phyloP scores from a whole-genome alignment of 2,113 vertebrate genomes.

The Axis porcinus region DNA sequence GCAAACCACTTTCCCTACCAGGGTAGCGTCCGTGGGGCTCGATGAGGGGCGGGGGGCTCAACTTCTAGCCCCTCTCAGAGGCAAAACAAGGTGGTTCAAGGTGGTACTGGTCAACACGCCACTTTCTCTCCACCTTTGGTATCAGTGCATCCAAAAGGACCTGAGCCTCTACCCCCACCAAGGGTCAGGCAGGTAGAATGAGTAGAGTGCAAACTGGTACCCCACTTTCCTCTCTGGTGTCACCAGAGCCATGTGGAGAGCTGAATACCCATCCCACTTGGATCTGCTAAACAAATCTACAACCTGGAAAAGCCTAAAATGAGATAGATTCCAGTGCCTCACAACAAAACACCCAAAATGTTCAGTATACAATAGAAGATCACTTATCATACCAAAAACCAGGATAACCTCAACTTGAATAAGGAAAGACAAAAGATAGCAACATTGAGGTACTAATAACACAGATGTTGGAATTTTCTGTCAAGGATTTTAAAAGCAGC shows the following conservation, averaged over 20 bases:
- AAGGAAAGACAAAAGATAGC: not conserved
- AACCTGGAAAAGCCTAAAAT: not conserved
- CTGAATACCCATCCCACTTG: not conserved
- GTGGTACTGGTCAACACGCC: not conserved
- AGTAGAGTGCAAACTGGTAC: not conserved
- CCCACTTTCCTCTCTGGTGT: not conserved
- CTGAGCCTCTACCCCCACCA: not conserved
- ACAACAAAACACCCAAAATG: not conserved
- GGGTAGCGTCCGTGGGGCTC: not conserved
- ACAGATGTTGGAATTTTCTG: not conserved
- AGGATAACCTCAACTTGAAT: not conserved
- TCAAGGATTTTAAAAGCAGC: not conserved
- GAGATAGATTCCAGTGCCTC: not conserved
- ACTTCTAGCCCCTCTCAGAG: not conserved
- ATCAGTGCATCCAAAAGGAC: not conserved
- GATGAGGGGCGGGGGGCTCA: rapidly evolving
- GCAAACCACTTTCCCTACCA: not conserved
- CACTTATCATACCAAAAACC: not conserved
- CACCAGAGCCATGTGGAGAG: not conserved
- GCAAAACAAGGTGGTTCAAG: not conserved
- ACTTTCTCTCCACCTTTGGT: not conserved
- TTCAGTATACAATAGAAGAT: not conserved
- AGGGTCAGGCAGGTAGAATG: not conserved
- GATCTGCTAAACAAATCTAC: not conserved
- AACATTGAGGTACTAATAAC: not conserved